Evolutionary conservation across 2,797 vertebrate genomes (phyloP), one percentile per base, ranked within the genome.

Genomic region (Galaxias olidus): DNA sequence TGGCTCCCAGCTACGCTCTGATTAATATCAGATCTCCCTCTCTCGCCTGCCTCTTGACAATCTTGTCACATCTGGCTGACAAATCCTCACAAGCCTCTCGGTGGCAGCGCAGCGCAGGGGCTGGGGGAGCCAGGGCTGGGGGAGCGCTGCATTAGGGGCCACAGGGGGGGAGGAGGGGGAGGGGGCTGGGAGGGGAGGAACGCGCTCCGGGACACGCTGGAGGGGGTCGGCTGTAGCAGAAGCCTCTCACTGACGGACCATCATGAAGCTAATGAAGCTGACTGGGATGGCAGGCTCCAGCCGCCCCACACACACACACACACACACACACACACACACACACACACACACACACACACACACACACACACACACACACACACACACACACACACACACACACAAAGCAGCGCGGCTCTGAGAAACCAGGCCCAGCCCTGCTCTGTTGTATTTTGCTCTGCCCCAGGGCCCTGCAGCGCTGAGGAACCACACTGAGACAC

Each of bases 1-100:
- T 95, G 92, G 93, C 94, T 95, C 85, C 85, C 81, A 95, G 94
- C 94, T 93, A 94, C 84, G 92, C 91, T 87, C 92, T 93, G 94
- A 95, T 94, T 94, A 93, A 92, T 90, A 93, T 95, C 93, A 94
- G 89, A 93, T 91, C 94, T 93, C 90, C 87, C 90, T 87, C 91
- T 44, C 65, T 69, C 63, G 84, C 91, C 89, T 84, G 91, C 91
- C 91, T 93, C 92, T 88, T 91, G 87, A 93, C 93, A 91, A 94
- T 92, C 92, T 90, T 93, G 93, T 95, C 94, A 94, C 94, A 94
- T 96, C 93, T 94, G 94, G 92, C 94, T 92, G 93, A 94, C 93
- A 94, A 93, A 95, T 94, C 94, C 91, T 91, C 85, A 89, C 91
- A 91, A 92, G 92, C 91, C 89, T 90, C 88, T 87, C 89, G 89